Percentiles rank a stretch among this genome's conserved stretches.
Evolutionary conservation across 2,888 invertebrate genomes (phyloP).

Genomic region (Eucera pruinosa): DNA sequence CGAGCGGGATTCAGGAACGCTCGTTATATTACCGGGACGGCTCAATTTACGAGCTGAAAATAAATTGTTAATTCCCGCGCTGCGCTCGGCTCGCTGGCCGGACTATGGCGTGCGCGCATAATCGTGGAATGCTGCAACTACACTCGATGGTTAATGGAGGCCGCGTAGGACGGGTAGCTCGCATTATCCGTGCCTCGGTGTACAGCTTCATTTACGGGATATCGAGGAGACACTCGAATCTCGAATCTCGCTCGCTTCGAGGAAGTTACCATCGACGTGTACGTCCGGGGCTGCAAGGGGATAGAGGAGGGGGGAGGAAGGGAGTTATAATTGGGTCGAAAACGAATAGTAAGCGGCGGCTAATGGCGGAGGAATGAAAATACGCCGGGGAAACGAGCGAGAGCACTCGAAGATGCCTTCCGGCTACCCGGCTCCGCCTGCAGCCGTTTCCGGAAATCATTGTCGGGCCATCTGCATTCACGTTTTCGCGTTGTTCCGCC

Average conservation of each 20-base stretch:
- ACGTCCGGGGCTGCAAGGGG: background rate
- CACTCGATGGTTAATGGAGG: constrained; percentile 17
- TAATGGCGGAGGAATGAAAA: constrained; percentile 51
- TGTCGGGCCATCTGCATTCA: constrained; percentile 13
- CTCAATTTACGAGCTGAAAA: constrained; percentile 53
- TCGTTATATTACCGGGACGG: constrained; percentile 47
- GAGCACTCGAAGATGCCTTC: constrained; percentile 50
- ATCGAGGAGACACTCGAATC: constrained; percentile 39
- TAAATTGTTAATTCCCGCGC: constrained; percentile 57
- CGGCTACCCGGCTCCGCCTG: constrained; percentile 9
- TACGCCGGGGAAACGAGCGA: constrained; percentile 31
- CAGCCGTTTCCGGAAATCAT: constrained; percentile 45
- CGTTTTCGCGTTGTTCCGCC: constrained; percentile 30
- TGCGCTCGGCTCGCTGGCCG: too few relatives aligned
- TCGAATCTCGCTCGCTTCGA: constrained; percentile 25
- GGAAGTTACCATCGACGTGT: constrained; percentile 22
- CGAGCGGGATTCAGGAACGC: constrained; percentile 42
- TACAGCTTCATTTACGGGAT: constrained; percentile 43
- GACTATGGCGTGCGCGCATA: constrained; percentile 34
- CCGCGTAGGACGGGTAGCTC: constrained; percentile 26
- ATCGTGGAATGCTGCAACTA: constrained; percentile 37
- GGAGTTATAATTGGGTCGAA: constrained; percentile 56
- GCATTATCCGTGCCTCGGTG: constrained; percentile 15
- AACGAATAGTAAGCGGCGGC: constrained; percentile 40
- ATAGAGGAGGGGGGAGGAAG: constrained; percentile 1